Percentiles rank a stretch among this genome's conserved stretches.
Evolutionary conservation across 1,140 invertebrate genomes (phyloP).

Genomic region (Geopemphigus sp.): DNA sequence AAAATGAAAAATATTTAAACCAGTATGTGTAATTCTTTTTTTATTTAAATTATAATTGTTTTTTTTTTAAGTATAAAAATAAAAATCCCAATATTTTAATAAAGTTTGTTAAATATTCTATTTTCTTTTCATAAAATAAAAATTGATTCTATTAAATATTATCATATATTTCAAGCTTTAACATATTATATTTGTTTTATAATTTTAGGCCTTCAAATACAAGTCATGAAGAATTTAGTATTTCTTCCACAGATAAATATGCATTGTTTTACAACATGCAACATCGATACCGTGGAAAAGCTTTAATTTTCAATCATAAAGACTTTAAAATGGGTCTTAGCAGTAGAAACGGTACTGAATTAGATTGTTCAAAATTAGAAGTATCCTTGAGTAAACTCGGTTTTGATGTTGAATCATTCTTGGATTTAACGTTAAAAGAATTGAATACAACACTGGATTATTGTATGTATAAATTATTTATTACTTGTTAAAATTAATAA

Average conservation of each 20-base stretch:
- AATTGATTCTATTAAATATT: too few relatives aligned
- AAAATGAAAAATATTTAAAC: too few relatives aligned
- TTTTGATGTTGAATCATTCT: constrained; percentile 64
- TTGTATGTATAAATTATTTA: constrained; percentile 18
- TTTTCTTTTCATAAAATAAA: too few relatives aligned
- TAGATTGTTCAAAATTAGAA: constrained; percentile 69
- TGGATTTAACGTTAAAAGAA: constrained; percentile 48
- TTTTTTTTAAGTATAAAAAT: too few relatives aligned
- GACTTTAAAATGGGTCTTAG: constrained; percentile 63
- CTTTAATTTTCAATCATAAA: constrained; percentile 90
- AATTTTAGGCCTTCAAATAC: too few relatives aligned
- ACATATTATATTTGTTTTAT: too few relatives aligned
- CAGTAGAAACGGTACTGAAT: constrained; percentile 71
- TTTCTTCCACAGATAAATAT: constrained; percentile 65
- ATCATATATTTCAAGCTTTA: too few relatives aligned
- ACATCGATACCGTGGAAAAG: constrained; percentile 76
- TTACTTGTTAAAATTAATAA: neutral
- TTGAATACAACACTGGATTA: constrained; percentile 51
- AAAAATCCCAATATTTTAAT: too few relatives aligned
- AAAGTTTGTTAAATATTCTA: too few relatives aligned
- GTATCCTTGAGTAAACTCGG: constrained; percentile 67
- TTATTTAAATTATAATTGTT: too few relatives aligned
- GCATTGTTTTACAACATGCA: constrained; percentile 83
- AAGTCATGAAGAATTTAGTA: too few relatives aligned
- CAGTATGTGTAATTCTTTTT: too few relatives aligned